Evolutionary conservation across 2,888 invertebrate species (phyloP).

Genomic region (Apamea monoglypha): DNA sequence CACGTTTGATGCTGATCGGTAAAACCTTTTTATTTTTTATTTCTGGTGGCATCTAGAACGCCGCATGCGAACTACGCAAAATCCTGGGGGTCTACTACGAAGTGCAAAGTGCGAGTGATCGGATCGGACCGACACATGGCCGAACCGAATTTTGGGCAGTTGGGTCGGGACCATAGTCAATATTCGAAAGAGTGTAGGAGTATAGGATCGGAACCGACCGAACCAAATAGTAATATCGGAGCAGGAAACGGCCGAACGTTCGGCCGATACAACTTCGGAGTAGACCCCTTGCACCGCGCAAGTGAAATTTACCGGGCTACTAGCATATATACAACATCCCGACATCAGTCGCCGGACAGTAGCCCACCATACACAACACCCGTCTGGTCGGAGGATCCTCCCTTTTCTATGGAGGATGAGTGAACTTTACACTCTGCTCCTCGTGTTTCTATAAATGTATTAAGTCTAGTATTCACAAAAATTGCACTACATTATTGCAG

Average conservation of each 20-base stretch:
- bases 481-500: not conserved
- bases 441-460: not conserved
- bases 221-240: too few species aligned
- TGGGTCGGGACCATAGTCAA: too few species aligned
- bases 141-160: too few species aligned
- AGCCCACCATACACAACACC: not conserved
- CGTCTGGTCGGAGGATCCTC: not conserved
- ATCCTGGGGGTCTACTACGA: too few species aligned
- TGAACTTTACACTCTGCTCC: not conserved
- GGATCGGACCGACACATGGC: too few species aligned
- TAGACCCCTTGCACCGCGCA: not conserved
- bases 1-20: conserved; percentile 84
- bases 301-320: not conserved
- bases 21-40: not conserved
- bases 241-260: too few species aligned
- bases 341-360: not conserved
- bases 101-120: too few species aligned
- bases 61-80: too few species aligned
- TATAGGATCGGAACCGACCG: too few species aligned
- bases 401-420: not conserved
- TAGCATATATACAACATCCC: not conserved
- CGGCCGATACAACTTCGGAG: too few species aligned
- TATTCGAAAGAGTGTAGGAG: too few species aligned
- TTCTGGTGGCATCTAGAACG: not conserved
- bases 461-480: not conserved